phyloP scores from a whole-genome alignment of 2,888 invertebrate genomes.

The Cheilosia scutellata region DNA sequence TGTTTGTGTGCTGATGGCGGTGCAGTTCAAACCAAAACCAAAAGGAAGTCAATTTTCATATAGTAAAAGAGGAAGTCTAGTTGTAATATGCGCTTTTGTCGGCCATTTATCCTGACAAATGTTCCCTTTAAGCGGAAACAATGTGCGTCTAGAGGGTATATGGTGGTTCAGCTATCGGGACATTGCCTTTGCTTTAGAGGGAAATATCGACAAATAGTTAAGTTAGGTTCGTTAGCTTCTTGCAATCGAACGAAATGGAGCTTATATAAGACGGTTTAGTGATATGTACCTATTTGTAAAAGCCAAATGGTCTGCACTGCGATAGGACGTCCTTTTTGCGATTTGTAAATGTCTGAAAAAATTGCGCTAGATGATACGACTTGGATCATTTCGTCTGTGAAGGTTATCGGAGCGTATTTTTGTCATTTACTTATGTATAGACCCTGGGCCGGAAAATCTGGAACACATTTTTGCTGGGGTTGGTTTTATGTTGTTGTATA shows the following conservation, averaged over 20 bases:
- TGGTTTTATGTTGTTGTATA: too few species aligned
- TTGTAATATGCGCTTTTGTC: conserved; percentile 74
- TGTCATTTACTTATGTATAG: too few species aligned
- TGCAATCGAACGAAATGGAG: conserved; percentile 12
- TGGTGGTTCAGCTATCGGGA: conserved; percentile 36
- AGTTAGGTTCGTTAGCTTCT: conserved; percentile 1
- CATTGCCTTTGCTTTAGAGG: conserved; percentile 18
- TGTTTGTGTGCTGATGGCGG: conserved; percentile 2
- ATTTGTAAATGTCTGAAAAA: background rate
- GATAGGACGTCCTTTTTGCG: conserved; percentile 8
- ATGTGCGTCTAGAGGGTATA: conserved; percentile 45
- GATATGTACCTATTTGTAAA: background rate
- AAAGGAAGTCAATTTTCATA: conserved; percentile 66
- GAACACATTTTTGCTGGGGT: too few species aligned
- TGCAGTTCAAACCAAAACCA: conserved; percentile 14
- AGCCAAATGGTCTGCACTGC: conserved; percentile 21
- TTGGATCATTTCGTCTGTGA: background rate
- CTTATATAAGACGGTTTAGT: conserved; percentile 9
- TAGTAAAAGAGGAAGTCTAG: conserved; percentile 69
- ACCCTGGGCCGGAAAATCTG: too few species aligned
- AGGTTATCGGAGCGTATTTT: too few species aligned
- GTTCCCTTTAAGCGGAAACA: conserved; percentile 55
- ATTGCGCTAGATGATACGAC: background rate
- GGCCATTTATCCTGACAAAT: conserved; percentile 73
- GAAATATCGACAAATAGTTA: conserved; percentile 19